Evolutionary conservation across 1,140 invertebrate species (phyloP).

Genomic region (Cardiocondyla obscurior): DNA sequence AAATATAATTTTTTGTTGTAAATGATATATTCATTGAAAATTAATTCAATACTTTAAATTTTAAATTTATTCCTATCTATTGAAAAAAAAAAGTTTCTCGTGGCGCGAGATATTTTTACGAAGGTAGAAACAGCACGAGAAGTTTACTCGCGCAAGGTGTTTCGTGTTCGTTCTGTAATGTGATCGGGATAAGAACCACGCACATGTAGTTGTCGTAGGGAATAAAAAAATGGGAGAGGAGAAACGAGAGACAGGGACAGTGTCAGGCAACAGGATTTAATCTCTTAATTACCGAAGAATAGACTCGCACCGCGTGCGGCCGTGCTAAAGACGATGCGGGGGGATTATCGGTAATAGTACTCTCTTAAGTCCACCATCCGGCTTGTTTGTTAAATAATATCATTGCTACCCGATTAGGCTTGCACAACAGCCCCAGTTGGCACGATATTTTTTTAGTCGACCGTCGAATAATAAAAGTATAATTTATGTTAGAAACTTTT

Average conservation of each 20-base stretch:
- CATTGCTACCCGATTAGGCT: slow-evolving; percentile 70
- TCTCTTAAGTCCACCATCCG: slow-evolving; percentile 80
- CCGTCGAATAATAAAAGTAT: neutral
- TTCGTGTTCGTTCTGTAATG: slow-evolving; percentile 48
- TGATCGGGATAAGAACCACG: slow-evolving; percentile 54
- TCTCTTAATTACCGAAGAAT: slow-evolving; percentile 80
- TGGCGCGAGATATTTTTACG: neutral
- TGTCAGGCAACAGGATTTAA: slow-evolving; percentile 78
- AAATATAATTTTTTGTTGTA: neutral
- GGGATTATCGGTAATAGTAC: slow-evolving; percentile 79
- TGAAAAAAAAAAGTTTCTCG: too few species aligned
- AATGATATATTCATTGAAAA: too few species aligned
- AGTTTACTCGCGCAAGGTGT: slow-evolving; percentile 37
- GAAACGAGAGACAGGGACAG: slow-evolving; percentile 24
- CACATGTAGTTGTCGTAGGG: slow-evolving; percentile 1
- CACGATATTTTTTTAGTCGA: neutral
- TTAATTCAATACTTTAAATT: neutral
- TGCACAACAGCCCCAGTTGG: slow-evolving; percentile 59
- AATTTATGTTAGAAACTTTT: neutral
- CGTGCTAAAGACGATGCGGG: slow-evolving; percentile 69
- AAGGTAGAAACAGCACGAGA: neutral
- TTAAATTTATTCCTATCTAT: neutral
- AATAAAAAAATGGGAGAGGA: slow-evolving; percentile 22
- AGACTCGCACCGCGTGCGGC: slow-evolving; percentile 62
- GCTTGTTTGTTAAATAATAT: slow-evolving; percentile 84